These are phyloP conservation scores for Oncorhynchus nerka DNA, from an alignment of 2,113 vertebrate genomes.

Conservation along the genomic window DNA sequence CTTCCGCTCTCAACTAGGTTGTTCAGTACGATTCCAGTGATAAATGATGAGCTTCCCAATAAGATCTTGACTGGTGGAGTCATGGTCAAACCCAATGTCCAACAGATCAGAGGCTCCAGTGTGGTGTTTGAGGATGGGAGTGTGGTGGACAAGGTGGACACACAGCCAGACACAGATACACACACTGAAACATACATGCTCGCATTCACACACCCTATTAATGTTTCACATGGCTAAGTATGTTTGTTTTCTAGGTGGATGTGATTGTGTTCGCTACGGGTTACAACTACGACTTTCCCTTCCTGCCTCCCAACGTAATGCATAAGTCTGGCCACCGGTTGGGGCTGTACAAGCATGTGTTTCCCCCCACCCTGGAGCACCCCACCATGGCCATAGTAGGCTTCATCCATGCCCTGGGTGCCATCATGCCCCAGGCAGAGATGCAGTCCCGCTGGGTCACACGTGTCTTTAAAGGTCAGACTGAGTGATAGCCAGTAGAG, in stretches of 20 bases:
- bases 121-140: slow-evolving; percentile 78
- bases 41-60: slow-evolving; percentile 81
- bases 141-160: slow-evolving; percentile 65
- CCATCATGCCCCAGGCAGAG: slow-evolving; percentile 87
- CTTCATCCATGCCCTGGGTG: slow-evolving; percentile 80
- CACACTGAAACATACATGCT: not conserved
- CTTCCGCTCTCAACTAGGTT: slow-evolving; percentile 41
- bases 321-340: slow-evolving; percentile 72
- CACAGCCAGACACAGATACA: no score
- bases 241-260: slow-evolving; percentile 66
- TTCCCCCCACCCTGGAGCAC: slow-evolving; percentile 78
- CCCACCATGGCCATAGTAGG: slow-evolving; percentile 86
- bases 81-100: slow-evolving; percentile 73
- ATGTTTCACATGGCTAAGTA: no score
- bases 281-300: slow-evolving; percentile 85
- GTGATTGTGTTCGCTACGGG: slow-evolving; percentile 87
- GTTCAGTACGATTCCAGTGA: slow-evolving; percentile 69
- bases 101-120: slow-evolving; percentile 68
- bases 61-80: slow-evolving; percentile 76
- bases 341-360: slow-evolving; percentile 82
- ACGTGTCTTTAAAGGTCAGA: slow-evolving; percentile 80
- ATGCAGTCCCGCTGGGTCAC: slow-evolving; percentile 86
- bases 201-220: no score
- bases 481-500: no score
- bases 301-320: slow-evolving; percentile 68